phyloP scores from a whole-genome alignment of 2,797 vertebrate species.

The Phyllotis vaccarum region DNA sequence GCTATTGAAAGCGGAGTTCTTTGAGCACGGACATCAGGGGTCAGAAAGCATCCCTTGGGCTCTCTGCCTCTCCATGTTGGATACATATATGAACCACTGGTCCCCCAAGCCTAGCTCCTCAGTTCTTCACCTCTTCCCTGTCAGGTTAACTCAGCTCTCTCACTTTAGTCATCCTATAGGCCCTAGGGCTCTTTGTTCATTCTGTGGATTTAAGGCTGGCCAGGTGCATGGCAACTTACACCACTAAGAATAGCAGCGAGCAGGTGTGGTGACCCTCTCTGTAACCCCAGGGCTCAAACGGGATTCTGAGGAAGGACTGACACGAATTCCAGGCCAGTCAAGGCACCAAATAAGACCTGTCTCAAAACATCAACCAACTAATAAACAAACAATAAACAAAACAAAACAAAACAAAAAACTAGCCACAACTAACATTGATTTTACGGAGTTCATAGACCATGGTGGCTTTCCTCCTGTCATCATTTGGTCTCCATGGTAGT shows the following conservation, averaged over 20 bases:
- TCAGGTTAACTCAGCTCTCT: neutral
- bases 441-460: neutral
- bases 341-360: neutral
- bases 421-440: accelerated
- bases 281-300: neutral
- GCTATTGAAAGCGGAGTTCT: neutral
- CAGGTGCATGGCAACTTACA: accelerated
- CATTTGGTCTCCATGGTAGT: accelerated
- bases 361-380: neutral
- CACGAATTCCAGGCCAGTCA: neutral
- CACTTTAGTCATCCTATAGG: neutral
- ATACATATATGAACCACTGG: neutral
- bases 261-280: neutral
- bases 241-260: neutral
- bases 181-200: neutral
- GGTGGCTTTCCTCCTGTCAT: accelerated
- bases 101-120: neutral
- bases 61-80: neutral
- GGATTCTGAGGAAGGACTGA: neutral
- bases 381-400: neutral
- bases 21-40: no score
- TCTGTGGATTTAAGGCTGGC: accelerated
- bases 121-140: no score
- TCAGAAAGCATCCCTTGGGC: accelerated
- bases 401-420: neutral